Base-by-base conservation (phyloP, 2,888 invertebrate genomes). In the Imbricaverruca yamaguchii region DNA sequence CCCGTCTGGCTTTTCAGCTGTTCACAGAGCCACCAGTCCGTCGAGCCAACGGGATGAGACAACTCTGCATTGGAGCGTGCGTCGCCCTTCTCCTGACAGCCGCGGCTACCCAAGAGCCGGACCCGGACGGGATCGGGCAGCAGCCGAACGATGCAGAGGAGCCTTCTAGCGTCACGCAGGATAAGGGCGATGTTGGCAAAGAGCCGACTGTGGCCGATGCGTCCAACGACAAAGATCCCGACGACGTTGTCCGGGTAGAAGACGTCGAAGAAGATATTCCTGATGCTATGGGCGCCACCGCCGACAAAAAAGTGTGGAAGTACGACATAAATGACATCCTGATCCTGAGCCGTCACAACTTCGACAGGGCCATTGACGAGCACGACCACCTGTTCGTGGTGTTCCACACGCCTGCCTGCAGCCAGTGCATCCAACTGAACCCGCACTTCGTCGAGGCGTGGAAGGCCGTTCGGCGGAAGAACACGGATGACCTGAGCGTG, bases 311-410 rank as follows among this genome's bases (percentile, higher is more conserved):
- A 12, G 25, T 13, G 18, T 69, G 80, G 80, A 55, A 59, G 7
- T 65, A 80, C 67, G 80, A 69, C 67, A 80, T 39, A 39, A n/a
- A 79, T 25, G 79, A 13, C 57, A 79, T 79, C 23, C 79, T 79
- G 13, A 25, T 79, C 23, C 57, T 79, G 79, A 79, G 18, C 25
- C n/a, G 12, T 3, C 6, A 56, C 79, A 79, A 79, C 79, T 79
- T 79, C 25, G 79, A 79, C 25, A 18, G 15, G 13, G 79, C 79
- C 57, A 79, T 79, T 21, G 79, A 79, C 57, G 23, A n/a, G 23
- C 59, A 57, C 18, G 79, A 79, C 23, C 25, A 23, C 25, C 59
- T 79, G 9, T 59, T 79, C 23, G 79, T 79, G 12, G 59, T 25
- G 13, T 79, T 79, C 79, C 13, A 57, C 79, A 79, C 56, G 15